phyloP scores from a whole-genome alignment of 2,797 vertebrate species.

The Jordanella pulchra region DNA sequence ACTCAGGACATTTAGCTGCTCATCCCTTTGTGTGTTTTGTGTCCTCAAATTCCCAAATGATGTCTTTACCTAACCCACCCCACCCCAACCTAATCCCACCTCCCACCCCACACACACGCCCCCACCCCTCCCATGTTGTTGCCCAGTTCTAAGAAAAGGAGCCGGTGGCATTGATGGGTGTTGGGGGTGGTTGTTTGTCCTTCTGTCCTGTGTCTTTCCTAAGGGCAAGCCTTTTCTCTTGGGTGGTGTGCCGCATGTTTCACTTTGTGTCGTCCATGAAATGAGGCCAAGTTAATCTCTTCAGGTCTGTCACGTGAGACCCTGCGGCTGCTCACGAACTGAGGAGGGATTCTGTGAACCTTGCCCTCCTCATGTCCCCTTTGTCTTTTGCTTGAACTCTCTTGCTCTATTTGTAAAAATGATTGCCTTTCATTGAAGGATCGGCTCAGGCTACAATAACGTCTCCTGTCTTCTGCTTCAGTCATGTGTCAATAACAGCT shows the following conservation, averaged over 20 bases:
- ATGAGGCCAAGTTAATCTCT: conserved; percentile 79
- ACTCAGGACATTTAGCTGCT: conserved; percentile 38
- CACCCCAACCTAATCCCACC: too few species aligned
- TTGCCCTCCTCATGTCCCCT: conserved; percentile 40
- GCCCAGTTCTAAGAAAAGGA: conserved; percentile 44
- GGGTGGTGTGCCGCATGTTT: conserved; percentile 74
- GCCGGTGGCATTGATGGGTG: not conserved
- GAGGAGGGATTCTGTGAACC: conserved; percentile 61
- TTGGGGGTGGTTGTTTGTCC: conserved; percentile 35
- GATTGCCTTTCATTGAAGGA: conserved; percentile 37
- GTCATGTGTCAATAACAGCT: not conserved
- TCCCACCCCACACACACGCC: conserved; percentile 32
- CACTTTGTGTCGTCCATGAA: conserved; percentile 73
- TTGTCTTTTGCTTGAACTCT: conserved; percentile 51
- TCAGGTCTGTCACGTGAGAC: conserved; percentile 76
- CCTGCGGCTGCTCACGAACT: conserved; percentile 44
- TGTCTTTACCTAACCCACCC: conserved; percentile 37
- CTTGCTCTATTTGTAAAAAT: conserved; percentile 31
- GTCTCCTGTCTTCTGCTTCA: conserved; percentile 21
- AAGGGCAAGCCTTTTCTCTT: conserved; percentile 71
- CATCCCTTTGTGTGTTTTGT: conserved; percentile 24
- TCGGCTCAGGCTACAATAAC: conserved; percentile 25
- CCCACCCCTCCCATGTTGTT: conserved; percentile 34
- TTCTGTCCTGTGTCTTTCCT: conserved; percentile 59
- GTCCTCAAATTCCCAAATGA: conserved; percentile 46